phyloP scores from a whole-genome alignment of 2,888 invertebrate species.

The Parnassius smintheus region DNA sequence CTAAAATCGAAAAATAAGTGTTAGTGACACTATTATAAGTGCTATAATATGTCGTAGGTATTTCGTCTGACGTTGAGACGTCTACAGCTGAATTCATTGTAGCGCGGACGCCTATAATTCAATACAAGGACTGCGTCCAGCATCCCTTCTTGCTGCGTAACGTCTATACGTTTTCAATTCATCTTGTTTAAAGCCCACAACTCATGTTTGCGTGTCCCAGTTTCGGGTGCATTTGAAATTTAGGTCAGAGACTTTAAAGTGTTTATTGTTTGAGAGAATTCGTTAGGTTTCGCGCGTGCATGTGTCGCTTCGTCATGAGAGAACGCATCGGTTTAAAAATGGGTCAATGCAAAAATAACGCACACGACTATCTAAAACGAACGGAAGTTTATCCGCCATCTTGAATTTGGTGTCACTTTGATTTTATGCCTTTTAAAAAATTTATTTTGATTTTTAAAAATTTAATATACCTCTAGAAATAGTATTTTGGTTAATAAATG shows the following conservation, averaged over 20 bases:
- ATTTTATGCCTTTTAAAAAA: neutral
- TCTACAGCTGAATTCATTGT: neutral
- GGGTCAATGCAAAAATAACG: conserved; percentile 19
- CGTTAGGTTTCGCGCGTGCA: conserved; percentile 34
- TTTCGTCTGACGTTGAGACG: no score
- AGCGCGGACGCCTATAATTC: neutral
- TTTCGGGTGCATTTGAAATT: conserved; percentile 49
- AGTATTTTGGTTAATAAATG: neutral
- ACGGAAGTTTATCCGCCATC: conserved; percentile 1
- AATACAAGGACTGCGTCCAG: neutral
- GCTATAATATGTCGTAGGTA: no score
- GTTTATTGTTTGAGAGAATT: conserved; percentile 47
- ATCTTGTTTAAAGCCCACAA: conserved; percentile 52
- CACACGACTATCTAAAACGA: conserved; percentile 10
- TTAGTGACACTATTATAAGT: no score
- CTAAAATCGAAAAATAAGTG: no score
- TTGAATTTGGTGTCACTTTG: neutral
- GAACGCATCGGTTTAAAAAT: conserved; percentile 20
- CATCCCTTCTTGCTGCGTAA: neutral
- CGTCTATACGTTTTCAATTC: conserved; percentile 37
- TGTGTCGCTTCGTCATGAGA: conserved; percentile 10
- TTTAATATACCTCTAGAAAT: no score
- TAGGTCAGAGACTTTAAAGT: conserved; percentile 59
- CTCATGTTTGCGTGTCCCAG: conserved; percentile 48
- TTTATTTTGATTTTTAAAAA: neutral